Evolutionary conservation across 2,888 invertebrate genomes (phyloP).

Genomic region (Cordilura impudica): DNA sequence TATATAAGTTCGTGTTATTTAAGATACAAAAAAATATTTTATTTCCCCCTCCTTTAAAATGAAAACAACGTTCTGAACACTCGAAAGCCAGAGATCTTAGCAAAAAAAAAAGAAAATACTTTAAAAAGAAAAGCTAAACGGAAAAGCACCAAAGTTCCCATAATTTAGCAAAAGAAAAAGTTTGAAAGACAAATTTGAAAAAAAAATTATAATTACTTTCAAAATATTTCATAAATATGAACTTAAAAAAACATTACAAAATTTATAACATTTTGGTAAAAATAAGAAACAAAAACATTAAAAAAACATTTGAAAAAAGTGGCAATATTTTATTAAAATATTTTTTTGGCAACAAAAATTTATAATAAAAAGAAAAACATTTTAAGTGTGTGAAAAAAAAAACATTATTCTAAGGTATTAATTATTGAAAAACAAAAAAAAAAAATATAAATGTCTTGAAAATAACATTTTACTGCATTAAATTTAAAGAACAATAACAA

Average conservation of each 20-base stretch:
- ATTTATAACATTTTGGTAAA: conserved; percentile 54
- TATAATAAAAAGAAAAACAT: conserved; percentile 20
- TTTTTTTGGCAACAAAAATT: conserved; percentile 41
- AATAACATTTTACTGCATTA: conserved; percentile 62
- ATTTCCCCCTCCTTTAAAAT: conserved; percentile 38
- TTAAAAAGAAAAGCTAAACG: conserved; percentile 39
- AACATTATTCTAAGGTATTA: conserved; percentile 54
- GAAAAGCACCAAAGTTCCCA: conserved; percentile 46
- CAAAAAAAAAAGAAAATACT: conserved; percentile 31
- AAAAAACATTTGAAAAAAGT: neutral
- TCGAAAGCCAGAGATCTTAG: conserved; percentile 64
- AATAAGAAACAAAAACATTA: conserved; percentile 47
- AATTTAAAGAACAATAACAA: conserved; percentile 33
- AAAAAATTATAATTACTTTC: conserved; percentile 46
- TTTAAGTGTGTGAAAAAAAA: conserved; percentile 6
- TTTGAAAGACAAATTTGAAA: conserved; percentile 7
- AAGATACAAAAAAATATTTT: conserved; percentile 35
- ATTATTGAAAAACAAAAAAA: conserved; percentile 62
- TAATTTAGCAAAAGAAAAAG: conserved; percentile 9
- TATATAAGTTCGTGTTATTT: conserved; percentile 56
- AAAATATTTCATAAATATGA: conserved; percentile 34
- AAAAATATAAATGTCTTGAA: conserved; percentile 58
- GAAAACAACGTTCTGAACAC: conserved; percentile 69
- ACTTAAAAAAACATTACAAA: conserved; percentile 44
- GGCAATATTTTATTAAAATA: conserved; percentile 7